Conservation (phyloP, 2,797 vertebrate genomes). For the Hylomyscus alleni region DNA sequence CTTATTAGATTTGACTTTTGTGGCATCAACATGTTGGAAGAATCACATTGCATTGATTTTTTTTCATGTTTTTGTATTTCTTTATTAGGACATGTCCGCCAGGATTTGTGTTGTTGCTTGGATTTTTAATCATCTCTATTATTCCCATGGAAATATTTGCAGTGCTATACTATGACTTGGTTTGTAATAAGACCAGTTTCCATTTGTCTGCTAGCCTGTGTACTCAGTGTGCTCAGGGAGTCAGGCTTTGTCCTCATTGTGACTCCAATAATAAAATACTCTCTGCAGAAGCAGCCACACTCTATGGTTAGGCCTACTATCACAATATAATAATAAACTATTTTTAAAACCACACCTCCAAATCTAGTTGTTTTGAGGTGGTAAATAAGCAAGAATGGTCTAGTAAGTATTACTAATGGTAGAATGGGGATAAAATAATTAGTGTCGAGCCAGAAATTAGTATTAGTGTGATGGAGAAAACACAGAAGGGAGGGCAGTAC, state of each 20-base stretch:
- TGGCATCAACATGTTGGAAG: background rate
- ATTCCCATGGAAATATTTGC: background rate
- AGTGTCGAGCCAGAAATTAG: too few relatives aligned
- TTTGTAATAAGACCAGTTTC: background rate
- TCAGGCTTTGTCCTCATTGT: background rate
- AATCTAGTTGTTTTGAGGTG: background rate
- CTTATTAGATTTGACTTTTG: background rate
- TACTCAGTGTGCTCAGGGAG: background rate
- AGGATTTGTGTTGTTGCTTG: background rate
- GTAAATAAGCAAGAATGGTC: background rate
- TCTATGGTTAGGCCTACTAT: background rate
- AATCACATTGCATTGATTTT: background rate
- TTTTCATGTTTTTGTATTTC: background rate
- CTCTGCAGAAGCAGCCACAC: background rate
- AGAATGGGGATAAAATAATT: background rate
- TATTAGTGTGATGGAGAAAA: background rate
- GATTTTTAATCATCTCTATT: background rate
- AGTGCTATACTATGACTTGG: too few relatives aligned
- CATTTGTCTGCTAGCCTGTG: background rate
- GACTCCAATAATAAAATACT: background rate
- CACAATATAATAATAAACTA: background rate
- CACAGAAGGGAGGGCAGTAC: background rate
- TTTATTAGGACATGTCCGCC: background rate
- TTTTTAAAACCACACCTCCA: background rate
- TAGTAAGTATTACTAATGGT: background rate